These are phyloP conservation scores for Dasysyrphus tricinctus DNA, from an alignment of 2,888 invertebrate species.

Conservation along the genomic window DNA sequence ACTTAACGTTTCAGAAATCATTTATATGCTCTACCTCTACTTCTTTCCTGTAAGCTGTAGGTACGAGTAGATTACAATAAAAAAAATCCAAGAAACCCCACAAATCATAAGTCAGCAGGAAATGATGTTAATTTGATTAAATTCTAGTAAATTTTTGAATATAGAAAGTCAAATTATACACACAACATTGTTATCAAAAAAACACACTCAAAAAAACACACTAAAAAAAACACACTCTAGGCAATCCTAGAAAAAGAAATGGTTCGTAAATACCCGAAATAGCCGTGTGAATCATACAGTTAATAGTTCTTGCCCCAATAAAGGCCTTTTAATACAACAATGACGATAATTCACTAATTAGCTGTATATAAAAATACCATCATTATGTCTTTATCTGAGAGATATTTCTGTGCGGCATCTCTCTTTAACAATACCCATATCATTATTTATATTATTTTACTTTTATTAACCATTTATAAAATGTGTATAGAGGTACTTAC, in stretches of 20 bases:
- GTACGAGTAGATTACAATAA: too few relatives aligned
- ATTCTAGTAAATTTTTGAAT: too few relatives aligned
- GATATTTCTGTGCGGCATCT: background rate
- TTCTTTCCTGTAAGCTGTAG: too few relatives aligned
- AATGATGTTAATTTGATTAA: too few relatives aligned
- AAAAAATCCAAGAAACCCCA: too few relatives aligned
- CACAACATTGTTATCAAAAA: too few relatives aligned
- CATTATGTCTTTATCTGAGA: background rate
- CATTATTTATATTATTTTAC: background rate
- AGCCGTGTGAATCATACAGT: background rate
- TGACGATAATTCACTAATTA: conserved; percentile 2
- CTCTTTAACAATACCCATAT: conserved; percentile 8
- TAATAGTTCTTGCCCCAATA: background rate
- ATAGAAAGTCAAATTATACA: too few relatives aligned
- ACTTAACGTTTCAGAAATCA: too few relatives aligned
- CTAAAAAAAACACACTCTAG: background rate
- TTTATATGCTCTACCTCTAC: too few relatives aligned
- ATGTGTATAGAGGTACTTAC: background rate
- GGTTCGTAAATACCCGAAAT: background rate
- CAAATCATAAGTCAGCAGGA: too few relatives aligned
- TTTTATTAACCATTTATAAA: conserved; percentile 3
- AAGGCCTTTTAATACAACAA: background rate
- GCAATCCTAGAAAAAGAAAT: background rate
- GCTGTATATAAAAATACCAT: background rate
- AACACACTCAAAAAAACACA: too few relatives aligned